phyloP scores from a whole-genome alignment of 2,888 invertebrate species.

The Noctua comes region DNA sequence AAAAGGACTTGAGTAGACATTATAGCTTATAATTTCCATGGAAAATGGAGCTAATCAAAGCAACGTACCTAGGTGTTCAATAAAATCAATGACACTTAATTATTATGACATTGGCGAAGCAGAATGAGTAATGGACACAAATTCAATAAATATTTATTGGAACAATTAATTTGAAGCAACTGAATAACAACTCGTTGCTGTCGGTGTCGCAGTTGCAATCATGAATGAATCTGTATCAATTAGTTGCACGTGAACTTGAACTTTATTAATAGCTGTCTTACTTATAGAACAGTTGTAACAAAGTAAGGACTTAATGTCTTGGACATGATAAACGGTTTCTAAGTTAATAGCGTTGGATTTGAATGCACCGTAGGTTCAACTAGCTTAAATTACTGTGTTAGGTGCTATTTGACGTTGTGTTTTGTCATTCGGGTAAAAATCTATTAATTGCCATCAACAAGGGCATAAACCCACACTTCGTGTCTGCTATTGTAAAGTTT shows the following conservation, averaged over 20 bases:
- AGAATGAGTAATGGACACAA: conserved; percentile 32
- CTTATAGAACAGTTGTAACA: conserved; percentile 38
- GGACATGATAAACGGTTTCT: conserved; percentile 8
- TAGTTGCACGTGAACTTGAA: conserved; percentile 67
- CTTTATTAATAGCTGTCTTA: conserved; percentile 58
- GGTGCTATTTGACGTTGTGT: neutral
- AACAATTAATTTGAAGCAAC: conserved; percentile 61
- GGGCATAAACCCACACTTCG: neutral
- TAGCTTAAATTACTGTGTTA: neutral
- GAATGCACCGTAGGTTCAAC: neutral
- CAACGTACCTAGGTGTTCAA: neutral
- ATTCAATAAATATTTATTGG: conserved; percentile 68
- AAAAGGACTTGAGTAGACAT: neutral
- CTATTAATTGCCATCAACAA: neutral
- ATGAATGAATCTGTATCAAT: conserved; percentile 62
- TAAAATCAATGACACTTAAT: conserved; percentile 14
- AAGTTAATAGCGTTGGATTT: neutral
- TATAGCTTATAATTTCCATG: neutral
- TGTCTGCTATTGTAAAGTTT: neutral
- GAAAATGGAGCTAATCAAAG: conserved; percentile 23
- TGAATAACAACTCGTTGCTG: conserved; percentile 53
- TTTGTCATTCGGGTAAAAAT: neutral
- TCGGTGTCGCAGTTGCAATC: conserved; percentile 55
- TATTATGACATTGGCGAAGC: conserved; percentile 65
- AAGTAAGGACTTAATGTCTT: conserved; percentile 33